Conservation (phyloP, 2,888 invertebrate species). For the Eristalis tenax region DNA sequence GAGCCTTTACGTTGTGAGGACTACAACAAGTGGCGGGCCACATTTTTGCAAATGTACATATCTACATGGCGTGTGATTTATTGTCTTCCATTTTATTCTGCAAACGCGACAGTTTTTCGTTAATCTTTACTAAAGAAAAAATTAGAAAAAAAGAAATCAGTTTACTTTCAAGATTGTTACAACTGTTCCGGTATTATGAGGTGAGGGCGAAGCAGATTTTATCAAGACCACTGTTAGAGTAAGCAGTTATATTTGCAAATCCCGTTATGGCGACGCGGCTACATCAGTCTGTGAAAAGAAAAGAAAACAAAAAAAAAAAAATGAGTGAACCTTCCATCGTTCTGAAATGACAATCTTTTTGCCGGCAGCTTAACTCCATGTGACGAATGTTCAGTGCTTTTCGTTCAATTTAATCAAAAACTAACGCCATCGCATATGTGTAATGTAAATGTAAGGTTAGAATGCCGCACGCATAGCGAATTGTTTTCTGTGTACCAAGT, state of each 20-base stretch:
- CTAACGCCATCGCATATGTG: not conserved
- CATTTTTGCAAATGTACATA: constrained; percentile 33
- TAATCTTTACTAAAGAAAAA: not conserved
- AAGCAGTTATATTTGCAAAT: constrained; percentile 60
- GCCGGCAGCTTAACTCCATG: constrained; percentile 2
- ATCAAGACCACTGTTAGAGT: constrained; percentile 51
- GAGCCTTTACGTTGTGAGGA: not conserved
- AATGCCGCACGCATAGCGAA: not conserved
- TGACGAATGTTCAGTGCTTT: not conserved
- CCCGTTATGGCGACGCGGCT: constrained; percentile 52
- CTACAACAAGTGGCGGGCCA: constrained; percentile 66
- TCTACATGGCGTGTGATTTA: constrained; percentile 8
- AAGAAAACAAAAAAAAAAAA: constrained; percentile 13
- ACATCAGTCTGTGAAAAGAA: not conserved
- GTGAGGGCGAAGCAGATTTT: constrained; percentile 6
- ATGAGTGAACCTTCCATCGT: constrained; percentile 1
- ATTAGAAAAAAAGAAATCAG: not conserved
- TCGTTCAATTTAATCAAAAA: not conserved
- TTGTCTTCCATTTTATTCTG: constrained; percentile 20
- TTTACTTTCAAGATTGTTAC: constrained; percentile 10
- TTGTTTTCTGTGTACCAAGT: constrained; percentile 11
- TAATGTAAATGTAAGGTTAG: not conserved
- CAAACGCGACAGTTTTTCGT: constrained; percentile 2
- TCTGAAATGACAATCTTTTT: constrained; percentile 3
- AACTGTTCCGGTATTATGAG: not conserved